Conservation (phyloP, 2,888 invertebrate species). For the Zelleria hepariella region DNA sequence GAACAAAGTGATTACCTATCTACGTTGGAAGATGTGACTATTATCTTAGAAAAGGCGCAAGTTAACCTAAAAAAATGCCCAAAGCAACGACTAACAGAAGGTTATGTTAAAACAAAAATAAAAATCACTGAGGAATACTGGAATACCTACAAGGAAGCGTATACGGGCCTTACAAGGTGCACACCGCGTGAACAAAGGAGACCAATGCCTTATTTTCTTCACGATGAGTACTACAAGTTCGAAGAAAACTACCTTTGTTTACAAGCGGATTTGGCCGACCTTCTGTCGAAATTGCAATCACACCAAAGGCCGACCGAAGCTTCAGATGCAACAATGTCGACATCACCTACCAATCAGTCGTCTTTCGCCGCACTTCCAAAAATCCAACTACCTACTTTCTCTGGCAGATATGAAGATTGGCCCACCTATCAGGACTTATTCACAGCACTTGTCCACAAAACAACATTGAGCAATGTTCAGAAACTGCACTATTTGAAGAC, state of each 20-base stretch:
- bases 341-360: neutral
- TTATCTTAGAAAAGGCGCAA: slow-evolving; percentile 14
- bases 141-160: slow-evolving; percentile 12
- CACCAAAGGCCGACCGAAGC: neutral
- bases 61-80: slow-evolving; percentile 17
- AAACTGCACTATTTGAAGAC: slow-evolving; percentile 16
- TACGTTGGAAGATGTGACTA: slow-evolving; percentile 14
- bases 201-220: slow-evolving; percentile 14
- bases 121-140: slow-evolving; percentile 17
- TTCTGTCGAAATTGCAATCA: neutral
- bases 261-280: slow-evolving; percentile 8
- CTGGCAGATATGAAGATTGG: slow-evolving; percentile 13
- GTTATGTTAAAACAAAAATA: slow-evolving; percentile 16
- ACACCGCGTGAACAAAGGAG: slow-evolving; percentile 7
- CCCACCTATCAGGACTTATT: slow-evolving; percentile 14
- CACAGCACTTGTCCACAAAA: slow-evolving; percentile 11
- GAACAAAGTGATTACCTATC: neutral
- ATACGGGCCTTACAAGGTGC: slow-evolving; percentile 8
- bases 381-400: slow-evolving; percentile 14
- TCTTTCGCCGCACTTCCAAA: slow-evolving; percentile 10
- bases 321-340: neutral
- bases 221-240: slow-evolving; percentile 14
- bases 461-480: slow-evolving; percentile 12
- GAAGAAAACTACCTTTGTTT: slow-evolving; percentile 15
- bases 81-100: slow-evolving; percentile 15